phyloP scores from a whole-genome alignment of 2,797 vertebrate species.

The Hylomyscus alleni region DNA sequence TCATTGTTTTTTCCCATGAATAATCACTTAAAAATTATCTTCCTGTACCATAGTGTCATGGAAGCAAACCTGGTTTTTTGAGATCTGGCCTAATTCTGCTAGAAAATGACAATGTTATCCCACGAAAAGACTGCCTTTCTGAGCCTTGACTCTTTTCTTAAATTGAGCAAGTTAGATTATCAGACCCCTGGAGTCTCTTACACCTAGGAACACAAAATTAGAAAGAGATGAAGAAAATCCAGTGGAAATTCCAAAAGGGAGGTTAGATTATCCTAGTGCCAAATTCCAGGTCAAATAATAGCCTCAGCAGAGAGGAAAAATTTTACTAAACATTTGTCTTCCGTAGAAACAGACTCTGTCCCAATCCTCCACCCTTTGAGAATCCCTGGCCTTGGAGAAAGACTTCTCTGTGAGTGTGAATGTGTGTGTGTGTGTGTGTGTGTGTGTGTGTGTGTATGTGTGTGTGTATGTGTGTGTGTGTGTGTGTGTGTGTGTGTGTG shows the following conservation, averaged over 20 bases:
- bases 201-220: background rate
- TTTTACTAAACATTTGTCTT: conserved; percentile 38
- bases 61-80: conserved; percentile 39
- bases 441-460: too few species aligned
- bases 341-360: conserved; percentile 49
- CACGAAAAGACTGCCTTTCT: conserved; percentile 41
- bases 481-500: too few species aligned
- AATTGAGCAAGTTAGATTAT: conserved; percentile 54
- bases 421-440: too few species aligned
- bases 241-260: background rate
- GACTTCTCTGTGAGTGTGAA: background rate
- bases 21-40: conserved; percentile 50
- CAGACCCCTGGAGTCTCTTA: conserved; percentile 25
- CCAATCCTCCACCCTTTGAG: background rate
- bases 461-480: background rate
- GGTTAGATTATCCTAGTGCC: conserved; percentile 6
- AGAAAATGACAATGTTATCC: background rate
- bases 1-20: conserved; percentile 41
- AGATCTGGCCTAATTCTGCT: conserved; percentile 34
- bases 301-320: background rate
- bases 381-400: conserved; percentile 12
- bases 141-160: conserved; percentile 41
- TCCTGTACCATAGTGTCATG: background rate
- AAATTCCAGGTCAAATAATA: conserved; percentile 50
- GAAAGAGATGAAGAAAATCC: conserved; percentile 30